These are phyloP conservation scores for Dusona sp. DNA, from an alignment of 2,888 invertebrate species.

Conservation along the genomic window DNA sequence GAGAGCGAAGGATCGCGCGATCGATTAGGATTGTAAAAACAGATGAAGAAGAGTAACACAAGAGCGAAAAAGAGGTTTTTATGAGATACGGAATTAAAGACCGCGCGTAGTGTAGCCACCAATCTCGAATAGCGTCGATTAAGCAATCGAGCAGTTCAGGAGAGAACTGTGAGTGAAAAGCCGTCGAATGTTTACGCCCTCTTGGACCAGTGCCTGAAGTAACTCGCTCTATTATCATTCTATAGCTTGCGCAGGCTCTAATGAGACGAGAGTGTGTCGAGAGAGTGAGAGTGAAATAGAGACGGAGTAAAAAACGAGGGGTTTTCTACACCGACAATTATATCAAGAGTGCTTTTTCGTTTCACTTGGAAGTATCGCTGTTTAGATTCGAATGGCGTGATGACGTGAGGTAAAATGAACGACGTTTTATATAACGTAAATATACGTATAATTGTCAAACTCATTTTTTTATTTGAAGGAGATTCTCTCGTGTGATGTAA, in stretches of 20 bases:
- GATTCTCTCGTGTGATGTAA: neutral
- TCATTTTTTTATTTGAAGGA: neutral
- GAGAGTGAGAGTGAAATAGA: conserved; percentile 28
- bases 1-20: neutral
- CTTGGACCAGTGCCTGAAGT: conserved; percentile 51
- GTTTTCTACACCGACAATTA: conserved; percentile 53
- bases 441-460: neutral
- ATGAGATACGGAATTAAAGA: conserved; percentile 27
- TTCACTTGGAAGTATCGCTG: conserved; percentile 42
- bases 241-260: conserved; percentile 17
- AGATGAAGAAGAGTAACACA: neutral
- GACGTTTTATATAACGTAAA: neutral
- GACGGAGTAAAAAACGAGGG: neutral
- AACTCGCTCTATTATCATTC: conserved; percentile 54
- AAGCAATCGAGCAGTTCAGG: conserved; percentile 74
- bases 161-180: conserved; percentile 38
- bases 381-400: conserved; percentile 17
- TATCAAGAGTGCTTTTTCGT: conserved; percentile 57
- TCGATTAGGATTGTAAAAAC: neutral
- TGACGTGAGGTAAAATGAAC: neutral
- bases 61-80: conserved; percentile 4
- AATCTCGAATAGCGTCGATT: conserved; percentile 78
- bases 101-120: conserved; percentile 70
- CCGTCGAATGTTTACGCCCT: conserved; percentile 62
- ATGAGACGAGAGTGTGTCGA: conserved; percentile 40